These are phyloP conservation scores for Clytia hemisphaerica DNA, from an alignment of 30 jellyfish, hydroid and myxozoan genomes.

Conservation along the genomic window DNA sequence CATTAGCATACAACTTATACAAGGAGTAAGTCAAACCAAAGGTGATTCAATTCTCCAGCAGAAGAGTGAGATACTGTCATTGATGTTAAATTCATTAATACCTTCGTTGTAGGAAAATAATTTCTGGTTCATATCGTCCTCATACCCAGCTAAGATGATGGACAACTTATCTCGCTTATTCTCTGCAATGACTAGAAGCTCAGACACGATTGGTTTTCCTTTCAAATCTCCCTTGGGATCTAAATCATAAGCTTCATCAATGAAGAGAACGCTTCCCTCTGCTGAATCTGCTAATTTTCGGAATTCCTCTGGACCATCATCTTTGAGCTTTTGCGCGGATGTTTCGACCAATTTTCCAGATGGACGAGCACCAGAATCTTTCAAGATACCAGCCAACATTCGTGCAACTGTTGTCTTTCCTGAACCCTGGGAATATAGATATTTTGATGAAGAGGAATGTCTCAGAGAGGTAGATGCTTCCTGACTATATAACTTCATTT, in stretches of 20 bases:
- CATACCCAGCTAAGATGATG: constrained; percentile 23
- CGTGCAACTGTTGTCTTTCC: constrained; percentile 35
- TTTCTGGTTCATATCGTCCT: constrained; percentile 23
- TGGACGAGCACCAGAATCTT: constrained; percentile 23
- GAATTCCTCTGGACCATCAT: constrained; percentile 19
- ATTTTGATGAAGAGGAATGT: too few relatives aligned
- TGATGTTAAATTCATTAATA: too few relatives aligned
- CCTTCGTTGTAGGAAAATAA: constrained; percentile 23
- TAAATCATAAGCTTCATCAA: constrained; percentile 21
- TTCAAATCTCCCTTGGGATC: constrained; percentile 17
- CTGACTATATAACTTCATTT: too few relatives aligned
- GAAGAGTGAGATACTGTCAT: too few relatives aligned
- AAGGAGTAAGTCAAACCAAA: too few relatives aligned
- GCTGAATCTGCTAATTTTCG: constrained; percentile 14
- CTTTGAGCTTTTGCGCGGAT: constrained; percentile 19
- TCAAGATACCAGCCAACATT: constrained; percentile 14
- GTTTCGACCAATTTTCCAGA: constrained; percentile 5
- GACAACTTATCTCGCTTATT: constrained; percentile 11
- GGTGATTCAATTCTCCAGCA: too few relatives aligned
- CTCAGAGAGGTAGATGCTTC: too few relatives aligned
- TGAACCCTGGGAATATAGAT: constrained; percentile 8
- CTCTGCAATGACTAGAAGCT: constrained; percentile 7
- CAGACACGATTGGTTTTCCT: constrained; percentile 25
- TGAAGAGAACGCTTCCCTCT: constrained; percentile 2
- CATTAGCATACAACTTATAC: too few relatives aligned